Percentiles rank a stretch among this genome's conserved stretches.
These are phyloP conservation scores for Drosophila fungiperda DNA, from an alignment of 2,888 invertebrate species.

Conservation along the genomic window DNA sequence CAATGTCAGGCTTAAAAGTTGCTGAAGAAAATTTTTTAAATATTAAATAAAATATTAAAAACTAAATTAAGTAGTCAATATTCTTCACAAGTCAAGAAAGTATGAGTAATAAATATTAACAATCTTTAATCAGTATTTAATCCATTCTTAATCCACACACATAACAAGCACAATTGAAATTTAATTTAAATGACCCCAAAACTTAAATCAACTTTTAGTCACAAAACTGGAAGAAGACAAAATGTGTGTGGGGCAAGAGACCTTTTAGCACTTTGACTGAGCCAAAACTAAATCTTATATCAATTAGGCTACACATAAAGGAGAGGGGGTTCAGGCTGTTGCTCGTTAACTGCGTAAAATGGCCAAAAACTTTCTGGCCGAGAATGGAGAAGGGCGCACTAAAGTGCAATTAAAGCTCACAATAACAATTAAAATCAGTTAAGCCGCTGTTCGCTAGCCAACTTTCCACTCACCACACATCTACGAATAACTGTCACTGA, in stretches of 20 bases:
- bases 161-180: background rate
- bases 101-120: background rate
- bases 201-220: background rate
- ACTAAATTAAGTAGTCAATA: too few species aligned
- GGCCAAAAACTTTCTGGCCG: conserved; percentile 41
- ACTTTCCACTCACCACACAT: conserved; percentile 40
- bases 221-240: background rate
- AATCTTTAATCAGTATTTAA: background rate
- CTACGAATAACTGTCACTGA: background rate
- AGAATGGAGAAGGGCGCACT: conserved; percentile 22
- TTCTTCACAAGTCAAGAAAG: too few species aligned
- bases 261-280: conserved; percentile 17
- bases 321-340: conserved; percentile 12
- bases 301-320: conserved; percentile 38
- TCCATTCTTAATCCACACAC: background rate
- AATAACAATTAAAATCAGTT: conserved; percentile 81
- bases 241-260: background rate
- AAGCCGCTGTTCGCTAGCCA: conserved; percentile 44
- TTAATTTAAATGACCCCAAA: background rate
- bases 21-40: too few species aligned
- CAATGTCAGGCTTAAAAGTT: too few species aligned
- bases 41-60: too few species aligned
- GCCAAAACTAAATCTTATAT: conserved; percentile 34
- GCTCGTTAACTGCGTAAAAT: conserved; percentile 37
- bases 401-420: conserved; percentile 67